Evolutionary conservation across 2,113 vertebrate species (phyloP), one percentile per base, ranked within the genome.

Genomic region (Gopherus flavomarginatus): DNA sequence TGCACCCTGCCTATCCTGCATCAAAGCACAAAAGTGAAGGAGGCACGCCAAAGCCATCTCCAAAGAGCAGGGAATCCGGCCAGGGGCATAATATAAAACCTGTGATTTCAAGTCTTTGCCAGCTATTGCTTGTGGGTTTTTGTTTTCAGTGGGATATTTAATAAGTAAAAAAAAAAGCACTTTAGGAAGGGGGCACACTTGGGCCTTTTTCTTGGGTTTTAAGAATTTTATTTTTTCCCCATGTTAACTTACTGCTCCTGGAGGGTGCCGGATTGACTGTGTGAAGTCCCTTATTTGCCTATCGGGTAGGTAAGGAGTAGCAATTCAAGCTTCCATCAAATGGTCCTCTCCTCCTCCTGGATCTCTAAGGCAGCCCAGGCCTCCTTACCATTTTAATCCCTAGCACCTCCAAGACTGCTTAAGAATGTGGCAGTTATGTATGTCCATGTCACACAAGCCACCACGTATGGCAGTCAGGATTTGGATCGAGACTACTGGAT

Each of bases 401-500:
- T 62, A 13, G 11, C 90, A 26, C 5, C 88, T 78, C 47, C 52
- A 89, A 84, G n/a, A 10, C 78, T 83, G 14, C 12, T 11, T n/a
- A 0, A 11, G 38, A 38, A 54, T 38, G 19, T 22, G 44, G 26
- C 26, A 90, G 80, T 79, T 54, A 89, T 42, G 5, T 16, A 81
- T 22, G 22, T 35, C 75, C 52, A 22, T 11, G 31, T 88, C 69
- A 8, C 0, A 3, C 0, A 3, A 87, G 19, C 80, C 77, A 54
- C 65, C 83, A 4, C 11, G 8, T 11, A 12, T 13, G 26, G 14
- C 4, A 7, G 13, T 47, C 42, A 78, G 75, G 42, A 47, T 44
- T 14, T 47, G 22, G 42, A 47, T 87, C 81, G 84, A 81, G 86
- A 57, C 31, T 52, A 79, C 54, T 8, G 56, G 2, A 88, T 54